phyloP scores from a whole-genome alignment of 1,140 invertebrate genomes.

The Apis florea region DNA sequence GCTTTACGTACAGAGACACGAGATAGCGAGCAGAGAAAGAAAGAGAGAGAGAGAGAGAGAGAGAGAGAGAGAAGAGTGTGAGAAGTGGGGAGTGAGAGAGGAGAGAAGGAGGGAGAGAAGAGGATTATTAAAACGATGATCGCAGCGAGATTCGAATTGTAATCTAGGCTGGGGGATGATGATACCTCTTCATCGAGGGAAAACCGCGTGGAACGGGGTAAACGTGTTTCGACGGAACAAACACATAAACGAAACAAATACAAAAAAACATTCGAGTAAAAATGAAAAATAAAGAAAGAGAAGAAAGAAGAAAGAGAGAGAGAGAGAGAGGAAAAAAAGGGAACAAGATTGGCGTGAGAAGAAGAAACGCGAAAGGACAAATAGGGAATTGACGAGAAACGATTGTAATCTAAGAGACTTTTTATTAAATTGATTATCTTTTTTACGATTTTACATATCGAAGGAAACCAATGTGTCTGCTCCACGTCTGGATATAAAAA shows the following conservation, averaged over 20 bases:
- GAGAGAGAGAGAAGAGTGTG: no score
- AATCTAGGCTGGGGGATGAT: neutral
- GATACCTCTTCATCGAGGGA: neutral
- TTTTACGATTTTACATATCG: slow-evolving; percentile 53
- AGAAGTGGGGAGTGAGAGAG: no score
- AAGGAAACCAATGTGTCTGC: slow-evolving; percentile 35
- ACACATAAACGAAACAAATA: neutral
- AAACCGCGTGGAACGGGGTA: neutral
- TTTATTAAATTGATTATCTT: slow-evolving; percentile 53
- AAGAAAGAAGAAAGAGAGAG: neutral
- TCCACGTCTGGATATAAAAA: slow-evolving; percentile 46
- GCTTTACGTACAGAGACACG: slow-evolving; percentile 22
- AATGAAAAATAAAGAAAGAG: neutral
- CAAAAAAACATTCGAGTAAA: neutral
- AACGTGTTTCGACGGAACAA: slow-evolving; percentile 39
- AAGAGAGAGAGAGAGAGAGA: no score
- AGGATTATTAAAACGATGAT: neutral
- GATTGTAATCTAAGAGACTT: slow-evolving; percentile 43
- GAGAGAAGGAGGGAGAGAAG: no score
- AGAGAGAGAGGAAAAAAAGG: neutral
- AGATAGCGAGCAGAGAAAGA: neutral
- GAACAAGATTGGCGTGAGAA: slow-evolving; percentile 13
- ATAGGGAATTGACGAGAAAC: slow-evolving; percentile 44
- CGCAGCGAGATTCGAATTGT: slow-evolving; percentile 20
- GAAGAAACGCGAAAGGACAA: slow-evolving; percentile 14